These are phyloP conservation scores for Cerastis leucographa DNA, from an alignment of 2,888 invertebrate genomes.

Conservation along the genomic window DNA sequence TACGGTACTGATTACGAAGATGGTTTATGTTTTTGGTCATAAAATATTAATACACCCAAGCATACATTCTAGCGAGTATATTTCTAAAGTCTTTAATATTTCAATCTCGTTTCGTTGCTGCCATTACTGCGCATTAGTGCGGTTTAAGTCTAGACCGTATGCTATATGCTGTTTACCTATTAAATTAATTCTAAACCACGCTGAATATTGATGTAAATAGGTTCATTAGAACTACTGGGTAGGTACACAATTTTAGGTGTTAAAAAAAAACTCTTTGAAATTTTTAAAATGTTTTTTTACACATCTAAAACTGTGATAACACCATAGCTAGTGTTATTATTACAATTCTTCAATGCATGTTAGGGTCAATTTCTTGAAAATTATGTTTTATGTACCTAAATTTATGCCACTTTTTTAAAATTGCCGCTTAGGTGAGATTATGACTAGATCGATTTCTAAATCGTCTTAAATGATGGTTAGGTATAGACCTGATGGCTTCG, in stretches of 20 bases:
- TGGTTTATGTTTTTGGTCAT: neutral
- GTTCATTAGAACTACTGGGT: neutral
- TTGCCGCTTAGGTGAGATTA: neutral
- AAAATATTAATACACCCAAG: neutral
- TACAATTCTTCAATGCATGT: too few relatives aligned
- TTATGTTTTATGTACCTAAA: neutral
- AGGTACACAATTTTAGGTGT: neutral
- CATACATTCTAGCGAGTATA: neutral
- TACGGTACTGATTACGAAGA: neutral
- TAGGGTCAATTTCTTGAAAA: neutral
- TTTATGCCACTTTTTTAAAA: neutral
- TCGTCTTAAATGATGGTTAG: neutral
- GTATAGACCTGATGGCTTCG: too few relatives aligned
- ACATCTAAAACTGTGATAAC: too few relatives aligned
- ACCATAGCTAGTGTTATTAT: too few relatives aligned
- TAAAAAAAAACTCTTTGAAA: neutral
- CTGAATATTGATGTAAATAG: constrained; percentile 1
- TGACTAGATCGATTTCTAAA: neutral
- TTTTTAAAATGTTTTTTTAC: neutral
- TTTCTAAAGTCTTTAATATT: constrained; percentile 36
- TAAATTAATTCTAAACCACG: constrained; percentile 16
- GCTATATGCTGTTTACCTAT: neutral
- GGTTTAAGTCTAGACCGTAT: neutral
- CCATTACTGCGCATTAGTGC: constrained; percentile 10
- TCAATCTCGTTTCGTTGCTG: constrained; percentile 12